phyloP scores from a whole-genome alignment of 2,113 vertebrate species.

The Ursus arctos region DNA sequence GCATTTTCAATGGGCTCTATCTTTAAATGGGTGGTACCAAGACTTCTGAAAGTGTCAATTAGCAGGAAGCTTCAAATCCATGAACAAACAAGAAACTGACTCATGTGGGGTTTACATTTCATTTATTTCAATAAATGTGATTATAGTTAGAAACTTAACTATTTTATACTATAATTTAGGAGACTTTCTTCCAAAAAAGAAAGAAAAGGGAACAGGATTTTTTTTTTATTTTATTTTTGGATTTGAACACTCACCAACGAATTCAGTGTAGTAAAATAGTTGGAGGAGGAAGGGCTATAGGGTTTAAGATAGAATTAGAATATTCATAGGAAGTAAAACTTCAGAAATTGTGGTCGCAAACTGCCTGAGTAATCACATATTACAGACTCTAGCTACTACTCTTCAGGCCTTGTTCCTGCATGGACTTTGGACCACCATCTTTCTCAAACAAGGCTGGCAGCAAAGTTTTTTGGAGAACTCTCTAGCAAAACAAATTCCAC shows the following conservation, averaged over 20 bases:
- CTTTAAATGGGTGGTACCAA: slow-evolving; percentile 5
- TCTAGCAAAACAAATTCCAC: background rate
- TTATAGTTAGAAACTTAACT: slow-evolving; percentile 21
- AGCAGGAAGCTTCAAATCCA: slow-evolving; percentile 50
- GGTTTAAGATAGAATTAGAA: background rate
- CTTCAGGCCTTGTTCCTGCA: background rate
- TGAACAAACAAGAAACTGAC: slow-evolving; percentile 31
- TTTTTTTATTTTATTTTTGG: background rate
- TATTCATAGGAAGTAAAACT: background rate
- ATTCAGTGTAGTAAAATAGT: background rate
- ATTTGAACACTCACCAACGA: background rate
- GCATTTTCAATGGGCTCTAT: background rate
- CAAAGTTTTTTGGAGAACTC: background rate
- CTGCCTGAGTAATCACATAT: background rate
- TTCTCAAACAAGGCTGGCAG: background rate
- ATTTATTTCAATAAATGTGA: slow-evolving; percentile 50
- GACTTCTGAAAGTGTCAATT: slow-evolving; percentile 51
- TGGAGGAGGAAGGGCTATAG: background rate
- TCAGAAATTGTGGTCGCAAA: background rate
- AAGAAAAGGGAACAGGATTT: background rate
- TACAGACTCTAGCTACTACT: background rate
- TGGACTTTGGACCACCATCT: background rate
- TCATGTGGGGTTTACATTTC: background rate
- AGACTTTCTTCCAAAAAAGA: background rate
- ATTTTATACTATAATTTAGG: slow-evolving; percentile 54